Evolutionary conservation across 2,888 invertebrate species (phyloP).

Genomic region (Fabriciana adippe): DNA sequence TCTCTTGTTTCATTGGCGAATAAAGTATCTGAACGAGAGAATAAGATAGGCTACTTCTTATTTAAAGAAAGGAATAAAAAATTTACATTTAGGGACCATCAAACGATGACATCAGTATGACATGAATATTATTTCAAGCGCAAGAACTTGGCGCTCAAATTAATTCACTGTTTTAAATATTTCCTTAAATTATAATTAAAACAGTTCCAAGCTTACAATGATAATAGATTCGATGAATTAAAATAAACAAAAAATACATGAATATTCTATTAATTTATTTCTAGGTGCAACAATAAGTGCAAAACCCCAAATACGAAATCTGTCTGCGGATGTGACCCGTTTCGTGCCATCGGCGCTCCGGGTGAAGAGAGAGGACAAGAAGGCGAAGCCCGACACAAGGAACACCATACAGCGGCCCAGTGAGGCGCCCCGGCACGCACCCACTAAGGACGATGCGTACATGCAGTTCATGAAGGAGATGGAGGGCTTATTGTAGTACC

Average conservation of each 20-base stretch:
- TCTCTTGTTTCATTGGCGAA: no score
- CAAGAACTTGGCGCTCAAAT: no score
- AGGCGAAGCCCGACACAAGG: constrained; percentile 80
- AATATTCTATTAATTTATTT: neutral
- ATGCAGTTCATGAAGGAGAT: constrained; percentile 99
- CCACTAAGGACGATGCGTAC: constrained; percentile 98
- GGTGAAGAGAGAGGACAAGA: constrained; percentile 93
- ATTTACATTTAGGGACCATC: no score
- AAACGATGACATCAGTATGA: neutral
- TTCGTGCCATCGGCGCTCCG: constrained; percentile 97
- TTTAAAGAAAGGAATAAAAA: no score
- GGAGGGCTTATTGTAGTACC: constrained; percentile 91
- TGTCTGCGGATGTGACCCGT: constrained; percentile 96
- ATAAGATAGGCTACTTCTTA: no score
- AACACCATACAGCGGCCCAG: constrained; percentile 79
- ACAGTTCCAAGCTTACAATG: no score
- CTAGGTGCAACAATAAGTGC: constrained; percentile 94
- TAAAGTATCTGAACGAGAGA: no score
- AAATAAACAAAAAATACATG: no score
- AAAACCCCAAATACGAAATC: constrained; percentile 97
- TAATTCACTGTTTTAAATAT: no score
- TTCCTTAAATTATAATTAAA: no score
- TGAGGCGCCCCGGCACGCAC: constrained; percentile 74
- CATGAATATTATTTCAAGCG: neutral
- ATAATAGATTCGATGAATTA: no score